Conservation (phyloP, 2,797 vertebrate species). For the Melanotaenia parkinsoni region DNA sequence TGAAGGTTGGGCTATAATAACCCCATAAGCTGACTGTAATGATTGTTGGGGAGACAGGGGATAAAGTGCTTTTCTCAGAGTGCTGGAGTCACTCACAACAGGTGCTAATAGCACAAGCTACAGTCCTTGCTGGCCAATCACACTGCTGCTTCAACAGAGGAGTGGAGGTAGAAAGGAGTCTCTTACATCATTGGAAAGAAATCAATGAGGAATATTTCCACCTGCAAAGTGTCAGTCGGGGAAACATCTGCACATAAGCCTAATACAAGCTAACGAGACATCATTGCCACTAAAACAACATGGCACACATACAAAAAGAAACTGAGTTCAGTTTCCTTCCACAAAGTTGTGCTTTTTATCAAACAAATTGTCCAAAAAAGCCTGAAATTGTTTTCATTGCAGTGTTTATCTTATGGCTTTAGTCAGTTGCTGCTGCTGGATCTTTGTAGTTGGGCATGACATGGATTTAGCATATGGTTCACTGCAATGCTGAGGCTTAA, state of each 20-base stretch:
- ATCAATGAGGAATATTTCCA: constrained; percentile 54
- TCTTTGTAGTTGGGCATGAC: constrained; percentile 74
- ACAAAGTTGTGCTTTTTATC: constrained; percentile 72
- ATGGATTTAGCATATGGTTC: constrained; percentile 81
- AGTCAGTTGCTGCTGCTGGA: constrained; percentile 69
- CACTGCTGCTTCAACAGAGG: constrained; percentile 14
- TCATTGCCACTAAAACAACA: constrained; percentile 65
- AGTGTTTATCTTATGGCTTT: constrained; percentile 84
- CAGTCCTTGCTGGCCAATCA: constrained; percentile 61
- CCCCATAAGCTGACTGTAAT: constrained; percentile 80
- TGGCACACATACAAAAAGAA: constrained; percentile 58
- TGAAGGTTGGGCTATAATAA: constrained; percentile 79
- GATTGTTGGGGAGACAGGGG: constrained; percentile 80
- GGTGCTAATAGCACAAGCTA: constrained; percentile 67
- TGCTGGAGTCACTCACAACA: constrained; percentile 73
- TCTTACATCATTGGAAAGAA: constrained; percentile 53
- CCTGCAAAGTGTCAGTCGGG: constrained; percentile 56
- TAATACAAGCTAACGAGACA: constrained; percentile 75
- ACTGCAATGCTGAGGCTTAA: constrained; percentile 80
- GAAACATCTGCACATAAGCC: constrained; percentile 62
- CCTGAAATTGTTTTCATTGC: constrained; percentile 76
- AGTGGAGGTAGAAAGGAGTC: constrained; percentile 51
- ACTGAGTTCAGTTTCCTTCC: constrained; percentile 52
- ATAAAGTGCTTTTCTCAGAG: constrained; percentile 78
- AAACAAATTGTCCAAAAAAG: constrained; percentile 75